Conservation (phyloP, 1,140 invertebrate genomes). For the Drosophila yakuba region DNA sequence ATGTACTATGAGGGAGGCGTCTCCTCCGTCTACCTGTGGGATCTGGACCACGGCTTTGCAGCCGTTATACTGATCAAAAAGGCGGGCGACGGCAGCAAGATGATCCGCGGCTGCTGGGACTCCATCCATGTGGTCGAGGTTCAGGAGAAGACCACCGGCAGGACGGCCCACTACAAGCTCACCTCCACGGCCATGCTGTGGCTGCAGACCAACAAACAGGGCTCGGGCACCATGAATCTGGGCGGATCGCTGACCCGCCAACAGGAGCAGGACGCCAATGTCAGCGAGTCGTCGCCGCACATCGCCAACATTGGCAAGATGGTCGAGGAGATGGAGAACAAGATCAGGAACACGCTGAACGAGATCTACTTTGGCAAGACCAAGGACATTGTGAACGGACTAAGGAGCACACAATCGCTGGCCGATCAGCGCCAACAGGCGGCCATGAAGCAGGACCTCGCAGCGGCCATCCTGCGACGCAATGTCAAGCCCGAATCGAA, state of each 20-base stretch:
- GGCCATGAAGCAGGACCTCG: conserved; percentile 94
- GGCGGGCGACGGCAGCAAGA: conserved; percentile 97
- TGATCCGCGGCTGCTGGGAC: conserved; percentile 99
- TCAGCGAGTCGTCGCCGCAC: conserved; percentile 97
- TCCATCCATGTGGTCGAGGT: conserved; percentile 99
- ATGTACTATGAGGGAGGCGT: conserved; percentile 99
- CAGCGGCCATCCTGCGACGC: conserved; percentile 91
- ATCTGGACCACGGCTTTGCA: conserved; percentile 99
- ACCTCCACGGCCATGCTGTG: conserved; percentile 99
- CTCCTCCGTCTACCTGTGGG: conserved; percentile 99
- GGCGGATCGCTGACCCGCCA: conserved; percentile 99
- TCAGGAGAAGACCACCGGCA: conserved; percentile 96
- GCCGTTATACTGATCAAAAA: conserved; percentile 99
- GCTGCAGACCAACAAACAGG: conserved; percentile 98
- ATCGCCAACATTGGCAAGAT: conserved; percentile 99
- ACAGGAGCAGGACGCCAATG: conserved; percentile 94
- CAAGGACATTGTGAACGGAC: conserved; percentile 98
- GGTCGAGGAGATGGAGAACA: conserved; percentile 99
- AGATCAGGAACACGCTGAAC: conserved; percentile 98
- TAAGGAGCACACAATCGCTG: conserved; percentile 94
- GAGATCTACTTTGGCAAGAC: conserved; percentile 99
- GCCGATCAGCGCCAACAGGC: conserved; percentile 93
- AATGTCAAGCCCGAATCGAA: conserved; percentile 84
- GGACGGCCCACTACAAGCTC: conserved; percentile 98
- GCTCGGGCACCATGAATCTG: conserved; percentile 99